Conservation (phyloP, 2,113 vertebrate species). For the Gopherus evgoodei region DNA sequence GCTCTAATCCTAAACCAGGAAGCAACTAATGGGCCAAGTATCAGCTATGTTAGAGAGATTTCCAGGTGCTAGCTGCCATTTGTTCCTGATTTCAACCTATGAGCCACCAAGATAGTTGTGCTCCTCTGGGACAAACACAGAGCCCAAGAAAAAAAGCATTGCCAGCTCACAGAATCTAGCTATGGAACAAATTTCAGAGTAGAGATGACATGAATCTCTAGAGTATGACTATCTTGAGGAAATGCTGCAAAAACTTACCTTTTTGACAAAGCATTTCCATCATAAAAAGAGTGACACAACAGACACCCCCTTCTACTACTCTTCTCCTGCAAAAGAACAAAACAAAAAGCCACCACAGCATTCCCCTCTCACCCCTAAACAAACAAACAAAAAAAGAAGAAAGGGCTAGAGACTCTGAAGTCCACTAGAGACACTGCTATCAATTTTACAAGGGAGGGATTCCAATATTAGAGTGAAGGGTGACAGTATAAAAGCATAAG, state of each 20-base stretch:
- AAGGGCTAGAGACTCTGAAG: background rate
- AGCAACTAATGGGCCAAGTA: background rate
- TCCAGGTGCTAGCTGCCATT: background rate
- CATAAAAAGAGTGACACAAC: background rate
- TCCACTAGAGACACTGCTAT: background rate
- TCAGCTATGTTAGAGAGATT: background rate
- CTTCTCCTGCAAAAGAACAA: background rate
- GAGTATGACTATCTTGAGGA: background rate
- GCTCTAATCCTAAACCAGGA: conserved; percentile 28
- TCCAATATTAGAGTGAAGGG: background rate
- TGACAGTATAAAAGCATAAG: background rate
- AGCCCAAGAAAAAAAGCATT: background rate
- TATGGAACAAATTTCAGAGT: background rate
- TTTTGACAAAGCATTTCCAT: background rate
- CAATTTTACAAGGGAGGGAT: background rate
- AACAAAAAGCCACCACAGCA: background rate
- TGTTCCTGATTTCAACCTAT: background rate
- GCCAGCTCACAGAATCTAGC: background rate
- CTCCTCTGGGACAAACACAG: conserved; percentile 36
- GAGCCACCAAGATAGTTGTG: background rate
- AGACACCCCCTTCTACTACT: background rate
- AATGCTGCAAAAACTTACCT: rapidly evolving
- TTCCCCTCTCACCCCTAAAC: background rate
- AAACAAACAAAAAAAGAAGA: background rate
- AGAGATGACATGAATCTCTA: background rate